Evolutionary conservation across 2,888 invertebrate species (phyloP).

Genomic region (Andrena hattorfiana): DNA sequence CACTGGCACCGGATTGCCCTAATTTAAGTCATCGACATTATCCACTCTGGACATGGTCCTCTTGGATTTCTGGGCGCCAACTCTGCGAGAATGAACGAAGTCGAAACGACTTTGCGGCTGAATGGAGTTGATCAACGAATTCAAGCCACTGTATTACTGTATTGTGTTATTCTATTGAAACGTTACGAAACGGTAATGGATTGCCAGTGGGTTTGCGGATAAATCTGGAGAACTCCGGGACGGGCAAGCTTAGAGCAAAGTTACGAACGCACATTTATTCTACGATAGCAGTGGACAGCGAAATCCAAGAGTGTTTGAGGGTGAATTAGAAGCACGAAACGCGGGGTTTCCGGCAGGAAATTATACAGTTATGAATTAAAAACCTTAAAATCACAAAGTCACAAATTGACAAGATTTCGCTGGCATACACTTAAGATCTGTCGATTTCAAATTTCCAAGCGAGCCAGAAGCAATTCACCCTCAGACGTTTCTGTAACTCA

Average conservation of each 20-base stretch:
- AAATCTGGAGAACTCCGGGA: conserved; percentile 8
- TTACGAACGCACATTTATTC: conserved; percentile 7
- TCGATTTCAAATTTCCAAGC: too few species aligned
- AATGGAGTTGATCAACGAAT: not conserved
- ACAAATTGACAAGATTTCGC: too few species aligned
- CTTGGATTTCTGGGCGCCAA: not conserved
- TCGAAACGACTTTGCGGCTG: not conserved
- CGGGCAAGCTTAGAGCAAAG: conserved; percentile 6
- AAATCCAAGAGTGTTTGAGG: not conserved
- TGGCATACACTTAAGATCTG: too few species aligned
- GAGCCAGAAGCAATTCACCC: too few species aligned
- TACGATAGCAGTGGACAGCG: not conserved
- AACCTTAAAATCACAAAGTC: too few species aligned
- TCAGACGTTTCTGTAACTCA: too few species aligned
- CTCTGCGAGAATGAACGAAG: not conserved
- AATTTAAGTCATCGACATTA: not conserved
- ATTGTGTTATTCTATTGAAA: not conserved
- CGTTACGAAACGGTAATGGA: conserved; percentile 11
- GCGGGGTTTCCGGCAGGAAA: not conserved
- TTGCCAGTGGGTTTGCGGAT: conserved; percentile 2
- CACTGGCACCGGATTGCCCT: too few species aligned
- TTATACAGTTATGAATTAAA: not conserved
- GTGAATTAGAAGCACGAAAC: not conserved
- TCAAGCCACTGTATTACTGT: not conserved
- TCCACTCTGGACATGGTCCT: not conserved